A percentile compares a stretch with the other conserved stretches of the same genome.
phyloP scores from a whole-genome alignment of 2,888 invertebrate genomes.

The Melinaea marsaeus region DNA sequence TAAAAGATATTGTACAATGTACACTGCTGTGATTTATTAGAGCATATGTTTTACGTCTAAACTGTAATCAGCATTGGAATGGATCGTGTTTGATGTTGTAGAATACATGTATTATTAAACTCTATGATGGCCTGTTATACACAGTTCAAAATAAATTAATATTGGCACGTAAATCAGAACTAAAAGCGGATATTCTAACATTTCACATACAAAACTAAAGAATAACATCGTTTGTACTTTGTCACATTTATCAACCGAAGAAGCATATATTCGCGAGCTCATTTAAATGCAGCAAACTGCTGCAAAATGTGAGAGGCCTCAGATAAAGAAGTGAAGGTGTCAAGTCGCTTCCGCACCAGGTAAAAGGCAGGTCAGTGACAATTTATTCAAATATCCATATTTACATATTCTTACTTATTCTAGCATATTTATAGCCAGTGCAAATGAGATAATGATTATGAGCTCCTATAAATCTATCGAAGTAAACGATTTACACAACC shows the following conservation, averaged over 20 bases:
- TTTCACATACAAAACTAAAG: background rate
- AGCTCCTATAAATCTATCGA: conserved; percentile 14
- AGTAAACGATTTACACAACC: background rate
- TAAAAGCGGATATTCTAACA: background rate
- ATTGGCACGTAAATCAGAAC: conserved; percentile 1
- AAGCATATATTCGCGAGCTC: background rate
- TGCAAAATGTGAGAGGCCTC: background rate
- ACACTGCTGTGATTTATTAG: conserved; percentile 14
- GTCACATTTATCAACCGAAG: background rate
- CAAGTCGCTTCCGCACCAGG: conserved; percentile 22
- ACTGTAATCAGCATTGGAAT: conserved; percentile 13
- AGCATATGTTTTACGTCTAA: conserved; percentile 10
- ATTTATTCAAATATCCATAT: conserved; percentile 24
- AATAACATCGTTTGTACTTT: background rate
- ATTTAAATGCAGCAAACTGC: background rate
- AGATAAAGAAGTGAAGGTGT: conserved; percentile 25
- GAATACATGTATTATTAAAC: background rate
- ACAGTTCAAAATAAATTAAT: background rate
- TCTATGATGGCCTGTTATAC: background rate
- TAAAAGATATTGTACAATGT: conserved; percentile 16
- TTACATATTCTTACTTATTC: conserved; percentile 20
- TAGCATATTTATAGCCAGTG: conserved; percentile 19
- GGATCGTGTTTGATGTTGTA: background rate
- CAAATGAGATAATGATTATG: conserved; percentile 16
- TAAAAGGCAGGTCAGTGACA: conserved; percentile 25